Conservation (phyloP, 2,797 vertebrate genomes). For the Danio albolineatus region DNA sequence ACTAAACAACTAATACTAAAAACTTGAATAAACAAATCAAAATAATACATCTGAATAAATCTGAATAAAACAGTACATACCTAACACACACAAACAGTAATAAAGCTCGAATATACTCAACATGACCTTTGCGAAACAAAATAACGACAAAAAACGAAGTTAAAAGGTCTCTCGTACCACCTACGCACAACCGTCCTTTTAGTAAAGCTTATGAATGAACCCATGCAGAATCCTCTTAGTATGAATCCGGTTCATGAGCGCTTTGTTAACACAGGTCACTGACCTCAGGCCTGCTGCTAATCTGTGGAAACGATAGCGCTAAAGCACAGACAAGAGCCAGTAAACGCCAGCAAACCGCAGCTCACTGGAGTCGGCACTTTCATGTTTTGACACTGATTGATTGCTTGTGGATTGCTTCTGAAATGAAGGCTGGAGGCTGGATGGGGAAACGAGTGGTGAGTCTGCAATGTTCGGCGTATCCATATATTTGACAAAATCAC, state of each 20-base stretch:
- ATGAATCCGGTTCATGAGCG: slow-evolving; percentile 37
- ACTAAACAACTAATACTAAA: too few species aligned
- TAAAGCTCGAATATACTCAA: slow-evolving; percentile 10
- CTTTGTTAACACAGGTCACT: slow-evolving; percentile 56
- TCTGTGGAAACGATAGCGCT: slow-evolving; percentile 58
- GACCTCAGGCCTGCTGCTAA: slow-evolving; percentile 58
- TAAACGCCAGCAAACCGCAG: slow-evolving; percentile 23
- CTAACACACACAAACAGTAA: slow-evolving; percentile 16
- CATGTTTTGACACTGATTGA: slow-evolving; percentile 60
- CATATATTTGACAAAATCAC: slow-evolving; percentile 47
- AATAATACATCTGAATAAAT: too few species aligned
- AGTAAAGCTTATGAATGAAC: slow-evolving; percentile 43
- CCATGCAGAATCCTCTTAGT: slow-evolving; percentile 51
- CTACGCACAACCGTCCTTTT: slow-evolving; percentile 30
- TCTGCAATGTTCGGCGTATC: slow-evolving; percentile 14
- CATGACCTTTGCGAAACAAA: slow-evolving; percentile 17
- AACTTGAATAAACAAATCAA: too few species aligned
- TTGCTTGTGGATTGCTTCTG: slow-evolving; percentile 58
- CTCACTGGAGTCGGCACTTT: slow-evolving; percentile 45
- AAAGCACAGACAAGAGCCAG: slow-evolving; percentile 42
- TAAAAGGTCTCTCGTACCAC: neutral
- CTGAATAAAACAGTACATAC: too few species aligned
- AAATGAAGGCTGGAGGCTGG: slow-evolving; percentile 54
- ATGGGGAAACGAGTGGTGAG: slow-evolving; percentile 31
- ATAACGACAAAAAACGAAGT: slow-evolving; percentile 30